phyloP scores from a whole-genome alignment of 2,888 invertebrate species.

The Heliconius aoede region DNA sequence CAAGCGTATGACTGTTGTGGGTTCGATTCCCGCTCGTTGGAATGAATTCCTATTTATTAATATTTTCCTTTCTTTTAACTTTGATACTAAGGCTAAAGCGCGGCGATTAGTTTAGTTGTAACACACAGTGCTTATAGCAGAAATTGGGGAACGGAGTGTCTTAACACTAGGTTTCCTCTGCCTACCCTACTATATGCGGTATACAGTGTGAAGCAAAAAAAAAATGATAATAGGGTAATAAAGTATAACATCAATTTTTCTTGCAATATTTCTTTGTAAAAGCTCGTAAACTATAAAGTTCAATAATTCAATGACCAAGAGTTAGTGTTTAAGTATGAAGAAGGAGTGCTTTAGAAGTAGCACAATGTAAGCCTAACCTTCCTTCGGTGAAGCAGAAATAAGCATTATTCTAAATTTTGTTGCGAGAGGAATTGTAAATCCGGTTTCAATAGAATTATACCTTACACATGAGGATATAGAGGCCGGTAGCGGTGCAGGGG shows the following conservation, averaged over 20 bases:
- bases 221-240: not conserved
- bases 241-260: not conserved
- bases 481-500: too few relatives aligned
- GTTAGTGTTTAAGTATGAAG: conserved; percentile 7
- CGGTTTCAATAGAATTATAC: conserved; percentile 18
- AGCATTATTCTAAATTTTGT: conserved; percentile 28
- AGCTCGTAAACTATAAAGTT: not conserved
- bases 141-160: too few relatives aligned
- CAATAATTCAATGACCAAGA: not conserved
- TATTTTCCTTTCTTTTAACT: too few relatives aligned
- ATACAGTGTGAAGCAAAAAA: not conserved
- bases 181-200: too few relatives aligned
- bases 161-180: too few relatives aligned
- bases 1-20: too few relatives aligned
- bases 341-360: conserved; percentile 10
- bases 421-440: conserved; percentile 29
- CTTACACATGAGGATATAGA: not conserved
- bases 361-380: conserved; percentile 21
- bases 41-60: too few relatives aligned
- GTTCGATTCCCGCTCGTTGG: too few relatives aligned
- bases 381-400: conserved; percentile 11
- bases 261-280: not conserved
- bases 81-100: too few relatives aligned
- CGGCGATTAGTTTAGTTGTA: too few relatives aligned
- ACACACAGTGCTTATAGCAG: too few relatives aligned